Conservation (phyloP, 2,888 invertebrate species). For the Metellina segmentata region DNA sequence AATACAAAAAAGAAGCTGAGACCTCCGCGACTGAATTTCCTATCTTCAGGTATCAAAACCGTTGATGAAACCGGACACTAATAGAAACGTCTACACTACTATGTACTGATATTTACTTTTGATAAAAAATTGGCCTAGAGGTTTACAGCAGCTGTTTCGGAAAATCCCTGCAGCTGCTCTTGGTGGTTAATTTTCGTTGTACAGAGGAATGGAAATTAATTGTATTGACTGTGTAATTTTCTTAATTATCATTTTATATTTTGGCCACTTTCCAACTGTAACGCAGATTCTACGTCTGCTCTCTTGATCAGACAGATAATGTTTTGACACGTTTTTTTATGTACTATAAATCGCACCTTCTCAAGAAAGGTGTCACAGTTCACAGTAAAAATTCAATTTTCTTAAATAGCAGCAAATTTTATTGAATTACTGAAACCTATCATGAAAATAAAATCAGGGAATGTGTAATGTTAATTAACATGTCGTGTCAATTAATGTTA, state of each 20-base stretch:
- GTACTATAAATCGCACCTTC: too few species aligned
- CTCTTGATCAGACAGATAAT: background rate
- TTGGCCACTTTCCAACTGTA: background rate
- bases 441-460: too few species aligned
- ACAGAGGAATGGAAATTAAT: background rate
- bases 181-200: background rate
- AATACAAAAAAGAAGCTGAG: background rate
- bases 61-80: background rate
- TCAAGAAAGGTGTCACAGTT: too few species aligned
- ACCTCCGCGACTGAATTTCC: background rate
- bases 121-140: background rate
- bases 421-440: too few species aligned
- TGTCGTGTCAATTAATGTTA: too few species aligned
- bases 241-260: background rate
- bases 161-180: background rate
- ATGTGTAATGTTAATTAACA: too few species aligned
- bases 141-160: background rate
- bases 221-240: background rate
- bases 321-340: too few species aligned
- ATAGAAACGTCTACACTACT: background rate
- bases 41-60: background rate
- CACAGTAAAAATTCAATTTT: too few species aligned
- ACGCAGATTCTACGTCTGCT: background rate
- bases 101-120: background rate
- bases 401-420: too few species aligned